phyloP scores from a whole-genome alignment of 2,797 vertebrate species.

The Tragelaphus eurycerus region DNA sequence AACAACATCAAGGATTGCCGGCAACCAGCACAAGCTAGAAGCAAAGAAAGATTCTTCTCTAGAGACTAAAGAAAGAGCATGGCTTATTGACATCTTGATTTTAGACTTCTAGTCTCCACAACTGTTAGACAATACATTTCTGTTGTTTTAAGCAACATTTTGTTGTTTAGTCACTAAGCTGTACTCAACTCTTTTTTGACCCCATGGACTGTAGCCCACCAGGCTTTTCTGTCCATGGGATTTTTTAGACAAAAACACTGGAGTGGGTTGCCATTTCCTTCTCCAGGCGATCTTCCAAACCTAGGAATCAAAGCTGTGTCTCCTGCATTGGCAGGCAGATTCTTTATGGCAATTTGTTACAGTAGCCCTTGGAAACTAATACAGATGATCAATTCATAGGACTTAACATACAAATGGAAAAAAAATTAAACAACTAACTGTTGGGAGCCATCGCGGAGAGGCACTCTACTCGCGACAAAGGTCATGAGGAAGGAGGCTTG shows the following conservation, averaged over 20 bases:
- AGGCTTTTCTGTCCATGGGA: not conserved
- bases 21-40: not conserved
- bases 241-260: not conserved
- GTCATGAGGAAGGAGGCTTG: too few relatives aligned
- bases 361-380: not conserved
- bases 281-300: not conserved
- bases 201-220: not conserved
- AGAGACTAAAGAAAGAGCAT: not conserved
- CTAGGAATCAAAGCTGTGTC: not conserved
- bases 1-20: not conserved
- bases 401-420: not conserved
- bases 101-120: not conserved
- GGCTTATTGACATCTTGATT: not conserved
- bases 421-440: not conserved
- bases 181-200: not conserved
- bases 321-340: not conserved
- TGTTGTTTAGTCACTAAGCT: not conserved
- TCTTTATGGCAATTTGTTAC: not conserved
- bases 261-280: not conserved
- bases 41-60: not conserved
- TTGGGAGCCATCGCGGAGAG: too few relatives aligned
- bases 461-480: too few relatives aligned
- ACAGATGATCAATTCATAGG: not conserved
- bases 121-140: not conserved
- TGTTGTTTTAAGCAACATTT: not conserved